These are phyloP conservation scores for Vireo griseus DNA, from an alignment of 2,797 vertebrate genomes.

Conservation along the genomic window DNA sequence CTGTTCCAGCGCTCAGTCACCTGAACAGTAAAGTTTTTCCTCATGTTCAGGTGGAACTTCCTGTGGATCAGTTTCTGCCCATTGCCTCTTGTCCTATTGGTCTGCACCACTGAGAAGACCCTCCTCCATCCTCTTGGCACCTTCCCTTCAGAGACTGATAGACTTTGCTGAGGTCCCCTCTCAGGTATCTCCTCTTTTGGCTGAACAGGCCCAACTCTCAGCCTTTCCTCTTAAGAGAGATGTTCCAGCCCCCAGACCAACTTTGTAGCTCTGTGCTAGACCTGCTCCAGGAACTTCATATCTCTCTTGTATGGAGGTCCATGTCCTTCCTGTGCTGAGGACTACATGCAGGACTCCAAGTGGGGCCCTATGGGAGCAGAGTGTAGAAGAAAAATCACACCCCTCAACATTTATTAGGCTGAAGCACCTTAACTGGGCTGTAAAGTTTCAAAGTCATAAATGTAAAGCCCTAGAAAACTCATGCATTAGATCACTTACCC, in stretches of 20 bases:
- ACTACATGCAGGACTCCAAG: neutral
- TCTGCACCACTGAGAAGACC: neutral
- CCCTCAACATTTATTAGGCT: neutral
- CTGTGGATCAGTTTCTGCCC: neutral
- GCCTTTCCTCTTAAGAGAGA: neutral
- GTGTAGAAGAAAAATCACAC: neutral
- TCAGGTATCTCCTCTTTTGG: neutral
- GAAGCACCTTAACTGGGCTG: neutral
- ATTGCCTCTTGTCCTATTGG: neutral
- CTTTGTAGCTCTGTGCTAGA: too few relatives aligned
- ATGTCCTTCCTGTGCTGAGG: neutral
- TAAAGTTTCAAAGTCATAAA: neutral
- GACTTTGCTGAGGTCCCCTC: fast-evolving
- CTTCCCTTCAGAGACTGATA: neutral
- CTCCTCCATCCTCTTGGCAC: neutral
- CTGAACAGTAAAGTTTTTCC: neutral
- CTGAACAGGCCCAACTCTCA: neutral
- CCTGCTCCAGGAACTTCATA: neutral
- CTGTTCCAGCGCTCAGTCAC: neutral
- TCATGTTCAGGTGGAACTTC: neutral
- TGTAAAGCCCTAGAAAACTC: neutral
- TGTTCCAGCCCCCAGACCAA: neutral
- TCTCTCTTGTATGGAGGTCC: neutral
- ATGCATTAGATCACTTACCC: neutral
- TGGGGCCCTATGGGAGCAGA: neutral